Base-by-base conservation (phyloP, 2,113 vertebrate species). In the Isichthys henryi region DNA sequence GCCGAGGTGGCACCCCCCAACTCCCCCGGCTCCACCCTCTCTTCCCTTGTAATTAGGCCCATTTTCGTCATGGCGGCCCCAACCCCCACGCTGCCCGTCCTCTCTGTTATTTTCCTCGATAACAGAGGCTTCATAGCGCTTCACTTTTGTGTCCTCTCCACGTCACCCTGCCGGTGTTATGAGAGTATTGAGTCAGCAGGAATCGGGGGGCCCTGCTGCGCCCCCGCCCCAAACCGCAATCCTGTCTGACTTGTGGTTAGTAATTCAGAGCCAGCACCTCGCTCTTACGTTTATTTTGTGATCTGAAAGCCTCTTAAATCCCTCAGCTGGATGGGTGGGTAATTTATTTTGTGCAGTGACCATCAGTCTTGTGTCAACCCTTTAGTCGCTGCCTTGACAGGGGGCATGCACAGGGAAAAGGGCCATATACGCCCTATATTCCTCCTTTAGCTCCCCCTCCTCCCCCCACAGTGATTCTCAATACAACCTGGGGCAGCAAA, bases 221-320 rank as follows among this genome's bases (percentile, higher is more conserved):
- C 1, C 13, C 0, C 3, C 48, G 21, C 31, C 48, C 11, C 21
- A 23, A 23, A 35, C 17, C 17, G 27, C 15, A 35, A n/a, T 19
- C 10, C 27, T 19, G 48, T 35, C 85, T 39, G 49, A 87, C 50
- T 35, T 31, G 31, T 8, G 50, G 27, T 53, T 84, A 56, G n/a
- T 43, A n/a, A 43, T 52, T 87, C n/a, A 56, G 50, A 87, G 31
- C 1, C 27, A 19, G 10, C 31, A 56, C 50, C 27, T 9, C 3
- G 31, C 85, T 17, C 31, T 21, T 15, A 15, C 15, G 27, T 53
- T 87, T 50, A 15, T 87, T 53, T 87, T 15, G 85, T 56, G 11
- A 87, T 31, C 85, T 31, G 82, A 84, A 84, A 84, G 82, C 82
- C 45, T 45, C 45, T 48, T 84, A 84, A 48, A 84, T 53, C 48